phyloP scores from a whole-genome alignment of 2,888 invertebrate genomes.

The Athalia circularis region DNA sequence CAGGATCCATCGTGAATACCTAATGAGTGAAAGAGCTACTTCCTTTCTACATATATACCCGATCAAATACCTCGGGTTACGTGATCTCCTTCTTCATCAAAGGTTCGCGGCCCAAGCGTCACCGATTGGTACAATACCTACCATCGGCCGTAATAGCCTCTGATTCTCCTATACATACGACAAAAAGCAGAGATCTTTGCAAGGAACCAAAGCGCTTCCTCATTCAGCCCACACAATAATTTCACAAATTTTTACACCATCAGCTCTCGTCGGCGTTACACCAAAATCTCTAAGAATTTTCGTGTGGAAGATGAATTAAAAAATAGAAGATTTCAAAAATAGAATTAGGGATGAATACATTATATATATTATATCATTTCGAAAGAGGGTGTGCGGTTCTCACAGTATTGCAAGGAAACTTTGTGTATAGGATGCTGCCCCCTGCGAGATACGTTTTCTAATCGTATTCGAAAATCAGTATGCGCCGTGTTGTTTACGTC shows the following conservation, averaged over 20 bases:
- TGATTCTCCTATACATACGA: too few relatives aligned
- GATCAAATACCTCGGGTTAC: background rate
- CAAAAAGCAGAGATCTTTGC: too few relatives aligned
- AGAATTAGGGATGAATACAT: too few relatives aligned
- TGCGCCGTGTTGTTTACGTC: slow-evolving; percentile 16
- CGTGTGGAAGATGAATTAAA: too few relatives aligned
- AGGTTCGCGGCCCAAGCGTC: background rate
- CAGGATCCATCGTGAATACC: slow-evolving; percentile 59
- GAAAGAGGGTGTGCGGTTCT: slow-evolving; percentile 13
- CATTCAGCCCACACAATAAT: too few relatives aligned
- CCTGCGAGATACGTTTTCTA: slow-evolving; percentile 5
- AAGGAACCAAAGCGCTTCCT: too few relatives aligned
- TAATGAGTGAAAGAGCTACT: slow-evolving; percentile 47
- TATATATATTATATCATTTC: slow-evolving; percentile 1
- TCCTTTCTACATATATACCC: slow-evolving; percentile 20
- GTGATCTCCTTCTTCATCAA: slow-evolving; percentile 31
- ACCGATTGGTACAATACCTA: background rate
- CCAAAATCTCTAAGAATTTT: too few relatives aligned
- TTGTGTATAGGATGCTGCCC: slow-evolving; percentile 8
- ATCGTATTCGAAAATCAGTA: slow-evolving; percentile 38
- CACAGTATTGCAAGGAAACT: slow-evolving; percentile 9
- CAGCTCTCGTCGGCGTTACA: too few relatives aligned
- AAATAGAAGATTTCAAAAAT: too few relatives aligned
- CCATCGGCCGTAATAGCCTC: background rate
- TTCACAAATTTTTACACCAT: too few relatives aligned